A percentile compares a stretch with the other conserved stretches of the same genome.
These are phyloP conservation scores for Alectura lathami DNA, from an alignment of 2,113 vertebrate species.

Conservation along the genomic window DNA sequence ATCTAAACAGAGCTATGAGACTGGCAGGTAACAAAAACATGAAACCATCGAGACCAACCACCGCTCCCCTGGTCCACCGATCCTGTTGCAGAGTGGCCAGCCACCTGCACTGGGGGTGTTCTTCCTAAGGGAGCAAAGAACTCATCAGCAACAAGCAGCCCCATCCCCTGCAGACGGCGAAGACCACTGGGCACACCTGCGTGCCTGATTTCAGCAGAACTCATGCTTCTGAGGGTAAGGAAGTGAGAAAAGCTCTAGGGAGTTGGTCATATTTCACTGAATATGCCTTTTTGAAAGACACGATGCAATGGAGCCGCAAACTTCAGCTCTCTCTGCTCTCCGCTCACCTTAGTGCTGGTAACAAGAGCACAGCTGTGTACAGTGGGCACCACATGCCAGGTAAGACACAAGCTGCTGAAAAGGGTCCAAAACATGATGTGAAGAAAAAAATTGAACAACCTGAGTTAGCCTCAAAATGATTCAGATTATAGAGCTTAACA, in stretches of 20 bases:
- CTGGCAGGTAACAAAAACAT: neutral
- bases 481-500: neutral
- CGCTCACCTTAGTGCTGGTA: neutral
- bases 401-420: neutral
- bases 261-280: neutral
- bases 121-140: neutral
- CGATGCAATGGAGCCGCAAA: neutral
- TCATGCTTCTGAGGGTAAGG: neutral
- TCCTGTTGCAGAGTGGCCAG: neutral
- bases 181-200: neutral
- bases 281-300: neutral
- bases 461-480: neutral
- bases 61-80: neutral
- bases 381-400: accelerated
- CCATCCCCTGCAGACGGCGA: neutral
- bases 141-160: neutral
- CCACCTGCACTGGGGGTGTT: neutral
- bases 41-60: neutral
- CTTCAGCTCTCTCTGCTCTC: neutral
- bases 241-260: neutral
- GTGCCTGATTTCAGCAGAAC: neutral
- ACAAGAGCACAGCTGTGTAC: neutral
- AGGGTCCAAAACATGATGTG: neutral
- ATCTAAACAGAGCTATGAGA: accelerated
- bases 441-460: neutral